Conservation (phyloP, 2,888 invertebrate genomes). For the Diachrysia chrysitis region DNA sequence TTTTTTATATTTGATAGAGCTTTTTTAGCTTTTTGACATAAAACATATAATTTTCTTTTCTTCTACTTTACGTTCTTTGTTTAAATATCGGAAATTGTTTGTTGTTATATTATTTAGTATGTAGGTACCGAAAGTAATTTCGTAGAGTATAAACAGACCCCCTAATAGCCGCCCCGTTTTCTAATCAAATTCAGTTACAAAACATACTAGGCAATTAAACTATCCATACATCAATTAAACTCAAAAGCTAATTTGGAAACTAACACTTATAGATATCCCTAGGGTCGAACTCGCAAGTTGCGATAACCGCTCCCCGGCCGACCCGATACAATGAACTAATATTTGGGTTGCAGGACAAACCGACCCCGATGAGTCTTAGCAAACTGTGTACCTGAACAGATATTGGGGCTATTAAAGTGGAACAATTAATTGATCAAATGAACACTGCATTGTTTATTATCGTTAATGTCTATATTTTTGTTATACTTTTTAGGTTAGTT, state of each 20-base stretch:
- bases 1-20: too few relatives aligned
- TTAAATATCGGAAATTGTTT: background rate
- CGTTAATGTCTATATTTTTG: background rate
- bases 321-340: conserved; percentile 70
- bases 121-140: background rate
- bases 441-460: conserved; percentile 25
- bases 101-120: background rate
- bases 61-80: background rate
- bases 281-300: conserved; percentile 57
- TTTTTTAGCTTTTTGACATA: background rate
- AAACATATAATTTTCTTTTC: background rate
- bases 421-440: conserved; percentile 36
- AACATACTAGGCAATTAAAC: conserved; percentile 55
- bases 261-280: conserved; percentile 65
- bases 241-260: conserved; percentile 60
- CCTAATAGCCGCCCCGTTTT: conserved; percentile 2
- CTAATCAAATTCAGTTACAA: conserved; percentile 23
- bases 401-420: conserved; percentile 22
- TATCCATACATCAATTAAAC: conserved; percentile 63
- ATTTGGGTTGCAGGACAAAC: conserved; percentile 71
- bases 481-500: too few relatives aligned
- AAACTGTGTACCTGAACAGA: conserved; percentile 33
- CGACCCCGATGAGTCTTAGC: conserved; percentile 48
- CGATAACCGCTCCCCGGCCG: conserved; percentile 70
- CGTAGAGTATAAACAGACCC: background rate